Evolutionary conservation across 1,140 invertebrate species (phyloP).

Genomic region (Drosophila aff.): DNA sequence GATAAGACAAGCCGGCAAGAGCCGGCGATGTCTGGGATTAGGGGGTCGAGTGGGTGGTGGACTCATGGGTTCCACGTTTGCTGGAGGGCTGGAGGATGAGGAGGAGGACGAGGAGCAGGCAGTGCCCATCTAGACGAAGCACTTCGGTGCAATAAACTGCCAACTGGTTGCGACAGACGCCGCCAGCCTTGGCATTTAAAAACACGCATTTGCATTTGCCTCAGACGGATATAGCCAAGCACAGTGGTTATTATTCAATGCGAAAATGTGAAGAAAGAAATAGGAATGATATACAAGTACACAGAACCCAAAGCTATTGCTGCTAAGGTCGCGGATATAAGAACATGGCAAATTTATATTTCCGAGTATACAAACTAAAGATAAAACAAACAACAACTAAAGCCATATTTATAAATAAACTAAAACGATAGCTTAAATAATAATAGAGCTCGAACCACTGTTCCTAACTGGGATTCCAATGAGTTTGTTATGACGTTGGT

Average conservation of each 20-base stretch:
- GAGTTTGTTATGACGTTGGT: neutral
- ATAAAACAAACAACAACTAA: no score
- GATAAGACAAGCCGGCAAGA: conserved; percentile 63
- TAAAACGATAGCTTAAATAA: neutral
- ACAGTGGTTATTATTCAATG: conserved; percentile 25
- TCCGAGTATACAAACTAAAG: no score
- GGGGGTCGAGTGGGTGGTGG: conserved; percentile 12
- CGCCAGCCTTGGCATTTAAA: conserved; percentile 70
- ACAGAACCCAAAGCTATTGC: no score
- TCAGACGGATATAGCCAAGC: conserved; percentile 17
- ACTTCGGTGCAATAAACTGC: conserved; percentile 52
- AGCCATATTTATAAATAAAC: no score
- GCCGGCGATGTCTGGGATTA: conserved; percentile 22
- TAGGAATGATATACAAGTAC: neutral
- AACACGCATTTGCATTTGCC: conserved; percentile 51
- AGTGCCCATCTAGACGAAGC: conserved; percentile 6
- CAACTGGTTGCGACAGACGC: conserved; percentile 34
- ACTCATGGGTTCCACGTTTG: neutral
- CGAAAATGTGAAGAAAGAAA: neutral
- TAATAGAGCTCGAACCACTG: neutral
- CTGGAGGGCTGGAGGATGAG: neutral
- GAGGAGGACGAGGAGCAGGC: neutral
- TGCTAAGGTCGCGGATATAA: no score
- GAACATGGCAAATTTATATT: no score
- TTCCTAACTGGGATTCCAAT: neutral